Percentiles rank a stretch among this genome's conserved stretches.
These are phyloP conservation scores for Scomber scombrus DNA, from an alignment of 2,113 vertebrate species.

Conservation along the genomic window DNA sequence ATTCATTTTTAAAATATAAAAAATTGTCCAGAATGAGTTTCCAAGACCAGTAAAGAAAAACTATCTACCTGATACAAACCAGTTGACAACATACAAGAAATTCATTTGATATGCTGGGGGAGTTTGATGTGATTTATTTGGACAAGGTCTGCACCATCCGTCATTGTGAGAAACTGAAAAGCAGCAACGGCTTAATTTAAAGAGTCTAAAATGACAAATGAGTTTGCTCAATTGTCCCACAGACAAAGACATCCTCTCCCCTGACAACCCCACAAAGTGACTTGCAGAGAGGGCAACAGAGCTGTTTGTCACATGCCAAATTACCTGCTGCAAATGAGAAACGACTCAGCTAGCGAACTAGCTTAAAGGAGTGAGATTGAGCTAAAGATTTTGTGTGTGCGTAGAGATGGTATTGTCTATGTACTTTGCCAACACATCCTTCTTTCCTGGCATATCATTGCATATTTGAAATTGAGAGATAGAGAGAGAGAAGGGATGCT, in stretches of 20 bases:
- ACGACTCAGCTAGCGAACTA: constrained; percentile 51
- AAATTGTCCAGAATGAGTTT: neutral
- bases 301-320: constrained; percentile 75
- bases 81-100: neutral
- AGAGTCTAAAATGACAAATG: constrained; percentile 78
- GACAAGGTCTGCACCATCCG: constrained; percentile 57
- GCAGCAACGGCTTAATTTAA: constrained; percentile 68
- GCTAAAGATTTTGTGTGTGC: constrained; percentile 18
- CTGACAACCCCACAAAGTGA: constrained; percentile 70
- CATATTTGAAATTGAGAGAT: constrained; percentile 39
- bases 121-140: constrained; percentile 54
- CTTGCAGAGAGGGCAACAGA: constrained; percentile 49
- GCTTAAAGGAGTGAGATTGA: constrained; percentile 19
- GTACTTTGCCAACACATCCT: constrained; percentile 24
- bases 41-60: neutral
- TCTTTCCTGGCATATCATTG: constrained; percentile 53
- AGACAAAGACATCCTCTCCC: constrained; percentile 73
- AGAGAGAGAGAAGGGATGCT: constrained; percentile 20
- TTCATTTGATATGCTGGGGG: neutral
- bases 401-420: constrained; percentile 22
- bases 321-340: constrained; percentile 76
- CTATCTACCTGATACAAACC: neutral
- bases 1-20: neutral
- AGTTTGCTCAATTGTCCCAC: constrained; percentile 72
- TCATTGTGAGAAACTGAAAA: constrained; percentile 73